A percentile compares a stretch with the other conserved stretches of the same genome.
These are phyloP conservation scores for Tapera naevia DNA, from an alignment of 2,797 vertebrate species.

Conservation along the genomic window DNA sequence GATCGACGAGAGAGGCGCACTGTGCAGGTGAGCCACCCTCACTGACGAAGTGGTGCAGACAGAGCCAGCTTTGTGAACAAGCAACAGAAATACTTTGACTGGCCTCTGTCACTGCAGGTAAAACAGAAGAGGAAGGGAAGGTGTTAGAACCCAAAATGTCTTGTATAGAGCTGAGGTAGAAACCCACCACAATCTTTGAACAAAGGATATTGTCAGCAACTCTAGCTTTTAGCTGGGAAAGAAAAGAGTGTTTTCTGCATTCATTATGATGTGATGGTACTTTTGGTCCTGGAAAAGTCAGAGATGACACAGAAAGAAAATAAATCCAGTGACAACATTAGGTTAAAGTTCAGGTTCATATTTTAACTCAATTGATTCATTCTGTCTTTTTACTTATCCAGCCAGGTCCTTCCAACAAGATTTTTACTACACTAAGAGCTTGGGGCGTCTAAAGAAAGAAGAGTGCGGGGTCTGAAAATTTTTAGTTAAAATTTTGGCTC, in stretches of 20 bases:
- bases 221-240: not conserved
- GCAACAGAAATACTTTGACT: not conserved
- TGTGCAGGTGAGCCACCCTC: fast-evolving
- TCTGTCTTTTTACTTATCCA: not conserved
- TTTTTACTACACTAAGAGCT: not conserved
- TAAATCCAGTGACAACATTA: not conserved
- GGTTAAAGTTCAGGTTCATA: not conserved
- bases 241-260: not conserved
- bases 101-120: not conserved
- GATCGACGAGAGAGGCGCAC: not conserved
- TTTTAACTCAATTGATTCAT: not conserved
- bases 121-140: not conserved
- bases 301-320: not conserved
- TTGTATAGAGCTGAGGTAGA: not conserved
- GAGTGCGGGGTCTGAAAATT: not conserved
- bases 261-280: not conserved
- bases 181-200: not conserved
- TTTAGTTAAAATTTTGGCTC: not conserved
- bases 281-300: not conserved
- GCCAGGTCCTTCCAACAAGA: not conserved
- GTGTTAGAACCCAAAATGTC: not conserved
- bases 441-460: not conserved
- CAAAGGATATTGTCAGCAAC: not conserved
- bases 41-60: not conserved
- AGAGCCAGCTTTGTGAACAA: not conserved